These are phyloP conservation scores for Dione juno DNA, from an alignment of 2,888 invertebrate species.

Conservation along the genomic window DNA sequence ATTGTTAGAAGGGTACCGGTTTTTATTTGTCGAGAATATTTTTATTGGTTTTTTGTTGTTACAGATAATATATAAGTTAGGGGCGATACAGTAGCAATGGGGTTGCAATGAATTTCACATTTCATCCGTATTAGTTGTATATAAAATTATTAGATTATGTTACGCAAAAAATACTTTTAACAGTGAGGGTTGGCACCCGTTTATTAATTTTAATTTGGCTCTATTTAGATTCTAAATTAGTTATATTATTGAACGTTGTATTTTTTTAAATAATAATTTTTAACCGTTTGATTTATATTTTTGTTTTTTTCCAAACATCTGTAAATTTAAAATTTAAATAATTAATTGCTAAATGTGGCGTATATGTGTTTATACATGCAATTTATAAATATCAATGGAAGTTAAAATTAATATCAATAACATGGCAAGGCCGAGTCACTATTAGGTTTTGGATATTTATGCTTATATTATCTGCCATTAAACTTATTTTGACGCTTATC, in stretches of 20 bases:
- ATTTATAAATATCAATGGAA: too few species aligned
- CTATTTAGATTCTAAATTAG: neutral
- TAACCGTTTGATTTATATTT: too few species aligned
- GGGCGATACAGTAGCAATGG: conserved; percentile 46
- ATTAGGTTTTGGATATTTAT: too few species aligned
- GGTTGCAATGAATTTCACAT: conserved; percentile 1
- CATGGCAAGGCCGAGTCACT: too few species aligned
- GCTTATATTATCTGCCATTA: too few species aligned
- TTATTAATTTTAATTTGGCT: conserved; percentile 2
- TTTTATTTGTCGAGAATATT: conserved; percentile 66
- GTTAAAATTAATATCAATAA: neutral
- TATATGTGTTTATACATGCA: too few species aligned
- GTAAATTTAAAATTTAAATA: too few species aligned
- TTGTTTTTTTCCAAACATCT: too few species aligned
- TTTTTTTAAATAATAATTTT: too few species aligned
- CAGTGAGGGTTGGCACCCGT: conserved; percentile 2
- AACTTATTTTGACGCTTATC: too few species aligned
- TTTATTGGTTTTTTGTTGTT: conserved; percentile 71
- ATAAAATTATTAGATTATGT: conserved; percentile 5
- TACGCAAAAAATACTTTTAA: conserved; percentile 4
- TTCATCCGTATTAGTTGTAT: conserved; percentile 4
- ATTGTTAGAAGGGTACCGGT: conserved; percentile 58
- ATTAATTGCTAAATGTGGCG: too few species aligned
- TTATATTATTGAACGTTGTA: too few species aligned
- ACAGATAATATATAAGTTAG: conserved; percentile 67